Evolutionary conservation across 2,113 vertebrate genomes (phyloP), one percentile per base, ranked within the genome.

Genomic region (Cranoglanis bouderius): DNA sequence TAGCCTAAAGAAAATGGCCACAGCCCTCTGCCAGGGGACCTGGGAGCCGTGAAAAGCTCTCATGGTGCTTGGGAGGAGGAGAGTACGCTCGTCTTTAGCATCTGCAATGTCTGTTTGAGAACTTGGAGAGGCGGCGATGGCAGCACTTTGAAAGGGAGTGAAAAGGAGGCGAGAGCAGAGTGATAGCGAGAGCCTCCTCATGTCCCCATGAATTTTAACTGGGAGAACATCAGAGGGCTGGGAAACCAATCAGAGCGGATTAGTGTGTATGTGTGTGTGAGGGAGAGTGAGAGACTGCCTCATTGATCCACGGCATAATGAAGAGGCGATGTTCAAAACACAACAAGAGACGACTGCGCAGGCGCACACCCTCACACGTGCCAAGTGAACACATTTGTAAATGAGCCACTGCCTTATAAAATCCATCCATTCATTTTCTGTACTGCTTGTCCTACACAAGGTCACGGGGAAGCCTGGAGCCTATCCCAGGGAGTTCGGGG

Each of bases 81-180:
- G 87, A 91, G 90, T 88, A 85, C 12, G 72, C 87, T 81, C 57
- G 35, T 89, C 86, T 88, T 88, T 83, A 77, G 90, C 78, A 49
- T 88, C 72, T 85, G 53, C 88, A 82, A 63, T 51, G 63, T 85
- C 85, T 65, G 57, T 26, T 70, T 53, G 59, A 88, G 88, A 86
- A 88, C 86, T 91, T 89, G 81, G 81, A 89, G 82, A 89, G 85
- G 81, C 82, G 26, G 65, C n/a, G 85, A 87, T 82, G 77, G 65
- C 78, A 85, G 88, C 82, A 91, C 86, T 91, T 89, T 87, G 82
- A 91, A 91, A 91, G 77, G 43, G 46, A 88, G 43, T 91, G 88
- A 91, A 91, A 85, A 83, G 77, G 75, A 85, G 86, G 75, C 67
- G 78, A 78, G 77, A 86, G 88, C 70, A 38, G 70, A 85, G 85